Base-by-base conservation (phyloP, 1,140 invertebrate species). In the Nilaparvata lugens region DNA sequence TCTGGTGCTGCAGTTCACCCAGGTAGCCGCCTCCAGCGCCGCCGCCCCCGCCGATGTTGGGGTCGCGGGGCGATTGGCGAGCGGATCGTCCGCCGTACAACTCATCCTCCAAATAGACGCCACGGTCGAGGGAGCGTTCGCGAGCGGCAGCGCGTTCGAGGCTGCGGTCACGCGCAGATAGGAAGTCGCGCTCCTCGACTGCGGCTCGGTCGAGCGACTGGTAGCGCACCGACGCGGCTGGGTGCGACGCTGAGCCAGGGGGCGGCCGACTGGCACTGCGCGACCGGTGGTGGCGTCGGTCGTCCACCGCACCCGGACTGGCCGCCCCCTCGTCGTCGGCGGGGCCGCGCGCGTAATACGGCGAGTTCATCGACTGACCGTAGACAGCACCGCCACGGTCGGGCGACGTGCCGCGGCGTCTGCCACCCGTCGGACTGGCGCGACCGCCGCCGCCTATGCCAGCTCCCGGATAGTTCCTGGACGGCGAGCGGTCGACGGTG, bases 1-100 rank as follows among this genome's bases (percentile, higher is more conserved):
- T 94, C 78, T 97, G 93, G 68, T 90, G 85, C 76, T 97, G 94
- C 40, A 98, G 81, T 72, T 97, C 95, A 43, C 93, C 89, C 68
- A 97, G 80, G 77, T 93, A 94, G 25, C 77, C 76, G 23, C 76
- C 76, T 13, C 78, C 73, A 9, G 7, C 31, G 4, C 31, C 31
- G 2, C 31, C 31, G 13, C 60, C 66, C 16, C 51, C 52, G 11
- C 40, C 69, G 60, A 73, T 75, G 43, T 74, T 66, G 45, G 74
- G 68, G 61, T 79, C 66, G 65, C 79, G 79, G 21, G 90, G 90
- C 60, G 88, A 91, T 67, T 89, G 88, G 56, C 89, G 78, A 35
- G 88, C 85, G 54, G 86, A 87, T 51, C 81, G 73, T 58, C 78
- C 75, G 23, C 80, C 78, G 75, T 91, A 91, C 1, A 88, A 72